These are phyloP conservation scores for Panagrolaimus sp. DNA, from an alignment of 1,140 invertebrate genomes.

Conservation along the genomic window DNA sequence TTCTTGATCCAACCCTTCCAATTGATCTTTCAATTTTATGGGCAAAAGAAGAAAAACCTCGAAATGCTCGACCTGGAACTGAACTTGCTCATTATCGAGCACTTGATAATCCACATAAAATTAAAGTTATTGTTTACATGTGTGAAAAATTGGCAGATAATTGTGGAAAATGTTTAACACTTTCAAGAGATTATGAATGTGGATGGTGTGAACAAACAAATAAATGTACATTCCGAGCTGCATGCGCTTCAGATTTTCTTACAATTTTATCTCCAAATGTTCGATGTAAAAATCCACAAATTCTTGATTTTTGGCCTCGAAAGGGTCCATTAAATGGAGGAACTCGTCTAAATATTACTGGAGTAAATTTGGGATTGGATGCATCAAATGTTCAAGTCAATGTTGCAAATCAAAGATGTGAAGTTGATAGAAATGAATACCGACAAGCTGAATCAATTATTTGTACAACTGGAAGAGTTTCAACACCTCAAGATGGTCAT, in stretches of 20 bases:
- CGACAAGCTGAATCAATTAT: conserved; percentile 45
- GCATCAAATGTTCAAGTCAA: conserved; percentile 82
- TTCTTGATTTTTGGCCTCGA: conserved; percentile 71
- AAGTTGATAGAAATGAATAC: conserved; percentile 66
- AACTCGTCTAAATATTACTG: conserved; percentile 87
- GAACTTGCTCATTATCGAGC: conserved; percentile 12
- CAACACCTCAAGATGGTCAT: conserved; percentile 63
- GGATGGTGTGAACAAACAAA: conserved; percentile 49
- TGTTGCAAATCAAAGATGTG: conserved; percentile 81
- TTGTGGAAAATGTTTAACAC: conserved; percentile 49
- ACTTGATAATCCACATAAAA: conserved; percentile 29
- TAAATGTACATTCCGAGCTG: conserved; percentile 30
- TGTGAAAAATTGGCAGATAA: conserved; percentile 52
- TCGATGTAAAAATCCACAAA: conserved; percentile 51
- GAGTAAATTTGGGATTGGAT: conserved; percentile 84
- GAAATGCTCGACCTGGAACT: background rate
- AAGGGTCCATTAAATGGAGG: conserved; percentile 92
- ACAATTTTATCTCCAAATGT: conserved; percentile 13
- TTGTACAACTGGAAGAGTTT: conserved; percentile 44
- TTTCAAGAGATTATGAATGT: conserved; percentile 51
- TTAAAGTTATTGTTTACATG: conserved; percentile 48
- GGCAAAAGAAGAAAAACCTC: conserved; percentile 3
- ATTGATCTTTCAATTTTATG: conserved; percentile 17
- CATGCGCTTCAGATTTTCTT: conserved; percentile 17
- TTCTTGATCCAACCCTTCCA: conserved; percentile 18